These are phyloP conservation scores for Cyclophora punctaria DNA, from an alignment of 2,888 invertebrate species.

Conservation along the genomic window DNA sequence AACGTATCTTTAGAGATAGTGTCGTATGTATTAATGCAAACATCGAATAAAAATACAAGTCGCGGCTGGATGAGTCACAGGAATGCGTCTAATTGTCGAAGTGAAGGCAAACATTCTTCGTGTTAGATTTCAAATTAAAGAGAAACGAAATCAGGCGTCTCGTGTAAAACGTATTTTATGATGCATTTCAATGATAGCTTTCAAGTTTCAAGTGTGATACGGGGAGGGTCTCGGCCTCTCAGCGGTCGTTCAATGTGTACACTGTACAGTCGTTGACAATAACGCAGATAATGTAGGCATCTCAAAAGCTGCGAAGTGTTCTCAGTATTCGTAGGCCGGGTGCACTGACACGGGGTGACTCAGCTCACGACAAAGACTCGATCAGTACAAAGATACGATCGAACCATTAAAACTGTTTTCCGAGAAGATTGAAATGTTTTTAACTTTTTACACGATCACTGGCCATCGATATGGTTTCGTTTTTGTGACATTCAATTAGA, in stretches of 20 bases:
- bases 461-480: too few relatives aligned
- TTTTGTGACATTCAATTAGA: too few relatives aligned
- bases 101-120: constrained; percentile 52
- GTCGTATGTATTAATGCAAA: constrained; percentile 41
- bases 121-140: constrained; percentile 59
- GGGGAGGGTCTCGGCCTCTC: too few relatives aligned
- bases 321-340: constrained; percentile 10
- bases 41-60: constrained; percentile 62
- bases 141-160: constrained; percentile 40
- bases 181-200: constrained; percentile 7
- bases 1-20: constrained; percentile 42
- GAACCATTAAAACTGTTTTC: constrained; percentile 12
- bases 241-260: too few relatives aligned
- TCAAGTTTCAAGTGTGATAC: too few relatives aligned
- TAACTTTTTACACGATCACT: constrained; percentile 3
- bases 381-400: constrained; percentile 16
- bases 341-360: constrained; percentile 26
- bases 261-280: not conserved
- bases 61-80: constrained; percentile 65
- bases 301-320: not conserved
- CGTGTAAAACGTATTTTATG: constrained; percentile 15
- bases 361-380: constrained; percentile 20
- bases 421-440: constrained; percentile 15
- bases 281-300: not conserved
- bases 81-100: constrained; percentile 65